These are phyloP conservation scores for Drosophila grimshawi DNA, from an alignment of 1,140 invertebrate species.

Conservation along the genomic window DNA sequence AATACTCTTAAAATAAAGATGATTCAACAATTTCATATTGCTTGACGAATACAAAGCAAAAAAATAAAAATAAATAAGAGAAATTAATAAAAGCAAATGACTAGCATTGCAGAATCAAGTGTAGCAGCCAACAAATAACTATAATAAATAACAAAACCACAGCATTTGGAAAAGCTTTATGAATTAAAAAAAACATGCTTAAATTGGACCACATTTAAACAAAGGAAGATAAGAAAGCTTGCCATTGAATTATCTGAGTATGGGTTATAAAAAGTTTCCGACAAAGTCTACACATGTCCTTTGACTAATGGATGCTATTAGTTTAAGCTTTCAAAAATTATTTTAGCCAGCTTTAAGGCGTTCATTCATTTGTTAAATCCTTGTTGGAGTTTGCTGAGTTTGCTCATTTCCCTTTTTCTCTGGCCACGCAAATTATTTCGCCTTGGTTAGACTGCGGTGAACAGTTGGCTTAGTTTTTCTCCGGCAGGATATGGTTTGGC, in stretches of 20 bases:
- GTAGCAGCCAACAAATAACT: not conserved
- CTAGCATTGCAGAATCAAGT: not conserved
- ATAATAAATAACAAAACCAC: not conserved
- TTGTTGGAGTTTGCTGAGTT: conserved; percentile 12
- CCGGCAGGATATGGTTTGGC: conserved; percentile 69
- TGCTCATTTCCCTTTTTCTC: conserved; percentile 62
- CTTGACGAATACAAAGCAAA: not conserved
- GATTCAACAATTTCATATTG: not conserved
- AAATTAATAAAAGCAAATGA: not conserved
- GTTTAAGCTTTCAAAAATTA: conserved; percentile 48
- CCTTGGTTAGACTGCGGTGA: conserved; percentile 31
- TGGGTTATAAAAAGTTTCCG: conserved; percentile 17
- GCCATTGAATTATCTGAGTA: not conserved
- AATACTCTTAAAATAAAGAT: not conserved
- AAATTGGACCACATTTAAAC: too few species aligned
- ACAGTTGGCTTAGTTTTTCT: conserved; percentile 38
- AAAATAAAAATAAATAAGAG: too few species aligned
- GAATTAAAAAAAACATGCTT: not conserved
- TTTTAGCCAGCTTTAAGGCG: conserved; percentile 30
- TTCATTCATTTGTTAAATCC: not conserved
- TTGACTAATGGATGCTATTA: conserved; percentile 62
- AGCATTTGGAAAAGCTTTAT: not conserved
- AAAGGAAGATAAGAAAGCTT: too few species aligned
- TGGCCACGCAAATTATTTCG: conserved; percentile 51
- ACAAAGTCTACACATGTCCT: conserved; percentile 25